Base-by-base conservation (phyloP, 2,113 vertebrate genomes). In the Myotis davidii region DNA sequence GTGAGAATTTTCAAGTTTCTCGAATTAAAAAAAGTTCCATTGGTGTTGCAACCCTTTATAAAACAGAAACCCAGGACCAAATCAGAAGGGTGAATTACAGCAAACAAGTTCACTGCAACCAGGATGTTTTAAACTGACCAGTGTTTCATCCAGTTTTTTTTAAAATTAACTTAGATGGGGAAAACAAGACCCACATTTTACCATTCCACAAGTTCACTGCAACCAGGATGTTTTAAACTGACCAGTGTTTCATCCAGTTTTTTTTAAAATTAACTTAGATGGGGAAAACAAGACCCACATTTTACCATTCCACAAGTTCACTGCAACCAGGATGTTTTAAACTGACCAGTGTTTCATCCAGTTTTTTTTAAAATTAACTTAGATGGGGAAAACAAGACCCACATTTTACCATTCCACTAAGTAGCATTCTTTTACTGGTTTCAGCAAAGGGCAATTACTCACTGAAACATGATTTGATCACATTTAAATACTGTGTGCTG, bases 1-100 rank as follows among this genome's bases (percentile, higher is more conserved):
- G 56, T 86, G n/a, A 91, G 20, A 86, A 90, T 78, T 72, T 84
- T 90, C 42, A 78, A 86, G 27, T 34, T 92, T 90, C 94, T 78
- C 67, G 70, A 89, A 74, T 76, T 91, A 13, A 88, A 87, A 90
- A 34, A 50, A 88, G 69, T 61, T 88, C 7, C 76, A 67, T 1
- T 50, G 21, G 16, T 37, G 2, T n/a, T n/a, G 25, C 29, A 39
- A 13, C 25, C 6, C 37, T 52, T 32, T 25, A 29, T 45, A 85
- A 94, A 93, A 20, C 34, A 86, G 32, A 92, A 85, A 54, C 37
- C 52, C 85, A 88, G 18, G 27, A 67, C 13, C 2, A 84, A 21
- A 86, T 78, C 21, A 77, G 48, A 92, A 50, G 32, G 16, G 9
- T 45, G 73, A 87, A 81, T 59, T 59, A 73, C 1, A 94, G 67